Conservation (phyloP, 2,888 invertebrate genomes). For the Pachliopta kotzebuea region DNA sequence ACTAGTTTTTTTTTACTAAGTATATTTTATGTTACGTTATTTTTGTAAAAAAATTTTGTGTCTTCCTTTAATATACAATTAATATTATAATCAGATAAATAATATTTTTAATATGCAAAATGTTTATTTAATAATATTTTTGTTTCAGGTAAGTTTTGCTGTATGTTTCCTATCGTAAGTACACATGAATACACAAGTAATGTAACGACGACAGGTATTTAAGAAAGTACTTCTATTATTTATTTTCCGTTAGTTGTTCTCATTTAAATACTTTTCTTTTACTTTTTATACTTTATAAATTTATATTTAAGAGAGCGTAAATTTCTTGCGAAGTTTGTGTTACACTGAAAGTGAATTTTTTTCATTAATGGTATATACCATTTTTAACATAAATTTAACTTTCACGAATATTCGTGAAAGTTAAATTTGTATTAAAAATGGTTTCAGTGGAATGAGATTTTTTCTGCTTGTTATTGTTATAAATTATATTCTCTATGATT, state of each 20-base stretch:
- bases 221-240: too few relatives aligned
- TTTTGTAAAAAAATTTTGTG: neutral
- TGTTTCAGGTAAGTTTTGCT: slow-evolving; percentile 62
- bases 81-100: neutral
- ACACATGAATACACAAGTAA: neutral
- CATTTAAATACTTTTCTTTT: neutral
- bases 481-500: too few relatives aligned
- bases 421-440: too few relatives aligned
- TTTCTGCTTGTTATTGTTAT: too few relatives aligned
- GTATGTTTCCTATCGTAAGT: slow-evolving; percentile 33
- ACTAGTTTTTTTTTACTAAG: too few relatives aligned
- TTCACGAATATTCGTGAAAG: too few relatives aligned
- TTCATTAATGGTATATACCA: neutral
- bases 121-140: slow-evolving; percentile 39
- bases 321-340: neutral
- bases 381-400: too few relatives aligned
- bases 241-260: neutral
- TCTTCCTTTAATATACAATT: neutral
- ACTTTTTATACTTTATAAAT: too few relatives aligned
- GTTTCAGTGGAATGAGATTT: too few relatives aligned
- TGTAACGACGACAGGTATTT: too few relatives aligned
- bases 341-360: neutral
- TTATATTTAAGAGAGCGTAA: neutral
- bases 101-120: neutral
- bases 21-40: too few relatives aligned